Evolutionary conservation across 2,797 vertebrate genomes (phyloP), one percentile per base, ranked within the genome.

Genomic region (Neostethus bicornis): DNA sequence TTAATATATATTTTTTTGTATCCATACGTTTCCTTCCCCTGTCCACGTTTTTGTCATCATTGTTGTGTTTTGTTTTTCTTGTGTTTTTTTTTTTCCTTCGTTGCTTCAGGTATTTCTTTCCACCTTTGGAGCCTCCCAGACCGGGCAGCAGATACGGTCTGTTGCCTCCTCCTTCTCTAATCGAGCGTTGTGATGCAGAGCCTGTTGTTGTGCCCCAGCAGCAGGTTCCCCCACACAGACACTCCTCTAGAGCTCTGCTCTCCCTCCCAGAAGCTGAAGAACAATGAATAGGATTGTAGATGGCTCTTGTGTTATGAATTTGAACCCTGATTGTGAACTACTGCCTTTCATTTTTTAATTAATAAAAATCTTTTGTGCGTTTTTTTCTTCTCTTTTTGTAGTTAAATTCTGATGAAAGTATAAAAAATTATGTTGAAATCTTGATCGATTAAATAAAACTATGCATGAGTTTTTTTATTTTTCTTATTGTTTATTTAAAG

Each of bases 91-190:
- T 21, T 23, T 3, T 14, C 12, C 51, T 2, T 84, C 10, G 75
- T 92, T 92, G 85, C 93, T 93, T 94, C 88, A 98, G 96, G 93
- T 97, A 94, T 96, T 96, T 95, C 91, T 96, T 96, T 91, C 91
- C 96, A 59, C 92, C 94, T 90, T 86, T 96, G 94, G 95, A 97
- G 83, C 91, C 92, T 87, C 93, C 95, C 84, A 89, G 92, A 90
- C 91, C 91, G 76, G 95, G 94, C 89, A 95, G 92, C 89, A 93
- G 93, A 83, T 93, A 93, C 73, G 92, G 94, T 86, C 92, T 97
- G 85, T 95, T 96, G 86, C 94, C 94, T 87, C 93, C 94, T 68
- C 90, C 92, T 70, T 88, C 90, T 80, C 93, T 94, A 83, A 89
- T 97, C 87, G 94, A 96, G 84, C 92, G 92, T 83, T 95, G 92